A percentile compares a stretch with the other conserved stretches of the same genome.
These are phyloP conservation scores for Tryphoninae sp. DNA, from an alignment of 2,888 invertebrate genomes.

Conservation along the genomic window DNA sequence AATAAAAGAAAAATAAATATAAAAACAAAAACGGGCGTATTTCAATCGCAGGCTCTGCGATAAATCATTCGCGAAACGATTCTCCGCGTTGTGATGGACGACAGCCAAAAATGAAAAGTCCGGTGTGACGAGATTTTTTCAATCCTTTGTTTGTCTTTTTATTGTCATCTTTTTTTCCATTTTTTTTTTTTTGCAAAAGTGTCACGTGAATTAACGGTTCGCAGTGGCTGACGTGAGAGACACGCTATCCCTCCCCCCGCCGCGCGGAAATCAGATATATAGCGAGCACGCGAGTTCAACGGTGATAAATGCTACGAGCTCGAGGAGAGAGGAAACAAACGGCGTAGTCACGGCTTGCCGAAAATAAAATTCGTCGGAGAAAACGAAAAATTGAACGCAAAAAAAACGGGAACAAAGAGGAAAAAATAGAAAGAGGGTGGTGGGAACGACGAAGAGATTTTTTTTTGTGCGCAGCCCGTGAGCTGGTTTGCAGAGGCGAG, in stretches of 20 bases:
- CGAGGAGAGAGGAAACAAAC: constrained; percentile 1
- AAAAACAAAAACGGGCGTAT: background rate
- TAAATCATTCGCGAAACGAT: constrained; percentile 1
- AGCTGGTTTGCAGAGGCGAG: background rate
- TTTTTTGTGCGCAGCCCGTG: background rate
- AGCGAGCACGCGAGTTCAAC: background rate
- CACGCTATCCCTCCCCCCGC: background rate
- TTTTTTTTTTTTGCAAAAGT: constrained; percentile 49
- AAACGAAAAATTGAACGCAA: background rate
- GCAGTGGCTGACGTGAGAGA: background rate
- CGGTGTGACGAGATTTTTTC: background rate
- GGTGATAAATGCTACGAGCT: constrained; percentile 44
- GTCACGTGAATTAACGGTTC: constrained; percentile 26
- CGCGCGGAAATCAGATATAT: constrained; percentile 39
- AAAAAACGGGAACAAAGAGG: background rate
- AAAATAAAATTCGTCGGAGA: constrained; percentile 42
- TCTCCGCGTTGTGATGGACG: background rate
- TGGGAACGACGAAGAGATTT: constrained; percentile 7
- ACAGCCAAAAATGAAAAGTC: constrained; percentile 11
- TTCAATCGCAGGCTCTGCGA: background rate
- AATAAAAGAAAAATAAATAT: background rate
- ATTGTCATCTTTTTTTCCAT: constrained; percentile 28
- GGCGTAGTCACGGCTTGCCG: background rate
- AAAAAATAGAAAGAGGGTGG: constrained; percentile 6
- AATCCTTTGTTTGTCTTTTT: constrained; percentile 54